These are phyloP conservation scores for Tetheella fluctuosa DNA, from an alignment of 2,888 invertebrate genomes.

Conservation along the genomic window DNA sequence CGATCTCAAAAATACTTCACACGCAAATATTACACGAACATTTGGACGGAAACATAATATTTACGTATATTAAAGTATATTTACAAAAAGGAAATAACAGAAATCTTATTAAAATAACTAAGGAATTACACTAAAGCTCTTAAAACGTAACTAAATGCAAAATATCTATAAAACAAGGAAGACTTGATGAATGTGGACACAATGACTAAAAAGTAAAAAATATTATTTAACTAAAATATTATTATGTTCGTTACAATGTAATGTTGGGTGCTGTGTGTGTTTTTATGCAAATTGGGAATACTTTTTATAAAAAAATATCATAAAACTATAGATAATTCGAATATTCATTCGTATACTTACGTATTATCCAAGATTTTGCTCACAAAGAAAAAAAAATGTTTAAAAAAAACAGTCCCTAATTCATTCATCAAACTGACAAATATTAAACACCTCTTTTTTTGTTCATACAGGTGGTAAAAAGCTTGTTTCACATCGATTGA, in stretches of 20 bases:
- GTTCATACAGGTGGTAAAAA: too few species aligned
- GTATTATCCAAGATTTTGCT: not conserved
- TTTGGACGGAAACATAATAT: conserved; percentile 71
- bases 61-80: conserved; percentile 42
- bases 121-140: conserved; percentile 55
- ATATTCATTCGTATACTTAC: not conserved
- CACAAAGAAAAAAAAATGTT: too few species aligned
- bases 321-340: not conserved
- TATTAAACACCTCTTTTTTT: too few species aligned
- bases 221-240: conserved; percentile 45
- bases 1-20: conserved; percentile 16
- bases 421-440: too few species aligned
- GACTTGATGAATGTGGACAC: conserved; percentile 63
- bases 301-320: not conserved
- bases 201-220: conserved; percentile 53
- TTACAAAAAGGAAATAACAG: conserved; percentile 51
- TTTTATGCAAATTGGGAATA: not conserved
- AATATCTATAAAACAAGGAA: conserved; percentile 71
- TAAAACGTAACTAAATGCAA: conserved; percentile 79
- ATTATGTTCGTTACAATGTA: conserved; percentile 40
- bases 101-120: conserved; percentile 42
- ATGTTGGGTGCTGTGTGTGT: not conserved
- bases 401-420: too few species aligned
- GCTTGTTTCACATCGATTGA: too few species aligned
- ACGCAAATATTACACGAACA: conserved; percentile 44